Base-by-base conservation (phyloP, 1,140 invertebrate species). In the Drosophila ananassae region DNA sequence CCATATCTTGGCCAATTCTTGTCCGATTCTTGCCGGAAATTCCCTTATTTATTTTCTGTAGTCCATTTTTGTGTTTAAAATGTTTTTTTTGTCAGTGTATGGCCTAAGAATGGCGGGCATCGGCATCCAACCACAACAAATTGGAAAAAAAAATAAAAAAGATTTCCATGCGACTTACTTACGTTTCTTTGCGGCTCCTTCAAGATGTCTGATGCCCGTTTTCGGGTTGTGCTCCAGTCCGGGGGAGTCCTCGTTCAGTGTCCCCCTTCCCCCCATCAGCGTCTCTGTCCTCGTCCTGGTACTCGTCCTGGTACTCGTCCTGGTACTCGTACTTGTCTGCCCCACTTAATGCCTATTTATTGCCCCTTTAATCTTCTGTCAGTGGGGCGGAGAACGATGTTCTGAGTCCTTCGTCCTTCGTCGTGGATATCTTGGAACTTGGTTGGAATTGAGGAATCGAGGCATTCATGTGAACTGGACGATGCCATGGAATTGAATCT, bases 281-380 rank as follows among this genome's bases (percentile, higher is more conserved):
- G 25, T 6, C 25, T 28, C 3, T 28, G 37, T 37, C 34, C 8
- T 10, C 12, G 5, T 57, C n/a, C 25, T 54, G 8, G 21, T 24
- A 8, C 47, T 22, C 53, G 60, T 59, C 21, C 57, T 77, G 66
- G 50, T n/a, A 5, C 12, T n/a, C n/a, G n/a, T n/a, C n/a, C n/a
- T 17, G 17, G 9, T 41, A 2, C 9, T 44, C 41, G 13, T 69
- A 63, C 59, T 74, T 66, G 71, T 59, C 73, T 76, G 71, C 52
- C 78, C 82, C 74, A 87, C 82, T 87, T 85, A 87, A 87, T 87
- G 78, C 82, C 82, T 87, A 85, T 85, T 87, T 82, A 85, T 78
- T 85, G 82, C 78, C 82, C 71, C 64, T 82, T 87, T 87, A 87
- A 85, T 87, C 82, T 46, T 30, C 48, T 59, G 56, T 12, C 48